Base-by-base conservation (phyloP, 2,113 vertebrate species). In the Percina caprodes region DNA sequence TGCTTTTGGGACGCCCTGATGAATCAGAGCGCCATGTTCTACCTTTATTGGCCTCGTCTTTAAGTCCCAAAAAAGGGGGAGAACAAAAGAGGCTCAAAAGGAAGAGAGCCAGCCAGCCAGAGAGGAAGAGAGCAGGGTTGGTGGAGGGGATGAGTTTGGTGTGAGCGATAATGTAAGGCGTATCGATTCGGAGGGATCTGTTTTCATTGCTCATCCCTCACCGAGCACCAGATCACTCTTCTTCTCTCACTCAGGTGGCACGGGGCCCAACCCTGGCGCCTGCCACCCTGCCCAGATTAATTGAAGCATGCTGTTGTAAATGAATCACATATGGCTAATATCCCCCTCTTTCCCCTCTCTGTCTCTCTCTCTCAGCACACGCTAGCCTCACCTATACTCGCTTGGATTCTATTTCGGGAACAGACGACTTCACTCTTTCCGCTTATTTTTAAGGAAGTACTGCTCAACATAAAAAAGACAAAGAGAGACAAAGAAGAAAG, bases 271-370 rank as follows among this genome's bases (percentile, higher is more conserved):
- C 74, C 77, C 81, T 77, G 85, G 81, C 51, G 89, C 82, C 94
- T 90, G 89, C 89, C 90, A 88, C 91, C 88, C 85, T 90, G 82
- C 77, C 71, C 89, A 84, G 83, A 93, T 93, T 92, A 92, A 95
- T 92, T 91, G 92, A 92, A 89, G 92, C 91, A 91, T 92, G 86
- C 82, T 83, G 83, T 81, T 92, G 85, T 87, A 93, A 93, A 95
- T 93, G 80, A 92, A 92, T 90, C 91, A 87, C 93, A 92, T 88
- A 94, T 92, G 93, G 92, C 88, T 91, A 90, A 92, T 91, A 92
- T 86, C 73, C 74, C 74, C 77, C 75, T 15, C 79, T 52, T 78
- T 19, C 67, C 77, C 67, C 77, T 69, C 58, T 56, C 48, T 42
- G 2, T 1, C 9, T 42, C 10, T 11, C 39, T 42, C 39, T 42